phyloP scores from a whole-genome alignment of 2,797 vertebrate genomes.

The Sebastes ruberrimus region DNA sequence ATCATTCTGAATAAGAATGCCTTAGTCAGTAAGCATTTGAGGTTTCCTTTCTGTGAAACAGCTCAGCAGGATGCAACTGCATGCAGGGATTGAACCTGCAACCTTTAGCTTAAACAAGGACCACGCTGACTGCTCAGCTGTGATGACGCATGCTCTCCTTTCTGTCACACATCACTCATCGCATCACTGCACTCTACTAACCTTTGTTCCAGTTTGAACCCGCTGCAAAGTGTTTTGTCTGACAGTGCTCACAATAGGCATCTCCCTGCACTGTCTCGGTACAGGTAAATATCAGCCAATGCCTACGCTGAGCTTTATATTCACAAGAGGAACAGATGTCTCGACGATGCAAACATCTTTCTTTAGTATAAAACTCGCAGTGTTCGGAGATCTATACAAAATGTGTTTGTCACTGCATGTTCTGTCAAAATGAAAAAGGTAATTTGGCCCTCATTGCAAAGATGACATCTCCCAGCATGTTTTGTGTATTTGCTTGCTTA shows the following conservation, averaged over 20 bases:
- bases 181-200: slow-evolving; percentile 42
- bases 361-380: background rate
- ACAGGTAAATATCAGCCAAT: slow-evolving; percentile 26
- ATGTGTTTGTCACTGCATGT: background rate
- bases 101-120: slow-evolving; percentile 18
- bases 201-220: slow-evolving; percentile 20
- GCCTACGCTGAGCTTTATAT: background rate
- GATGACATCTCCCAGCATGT: background rate
- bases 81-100: slow-evolving; percentile 19
- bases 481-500: background rate
- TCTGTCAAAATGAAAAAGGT: background rate
- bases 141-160: slow-evolving; percentile 29
- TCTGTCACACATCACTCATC: slow-evolving; percentile 47
- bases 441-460: background rate
- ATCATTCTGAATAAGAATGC: background rate
- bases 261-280: slow-evolving; percentile 7
- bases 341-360: background rate
- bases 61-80: background rate
- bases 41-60: background rate
- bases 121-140: slow-evolving; percentile 12
- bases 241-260: background rate
- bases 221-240: background rate
- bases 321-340: slow-evolving; percentile 1
- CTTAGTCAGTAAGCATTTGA: background rate
- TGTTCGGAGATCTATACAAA: background rate